A percentile compares a stretch with the other conserved stretches of the same genome.
Evolutionary conservation across 2,797 vertebrate genomes (phyloP).

Genomic region (Carapus acus): DNA sequence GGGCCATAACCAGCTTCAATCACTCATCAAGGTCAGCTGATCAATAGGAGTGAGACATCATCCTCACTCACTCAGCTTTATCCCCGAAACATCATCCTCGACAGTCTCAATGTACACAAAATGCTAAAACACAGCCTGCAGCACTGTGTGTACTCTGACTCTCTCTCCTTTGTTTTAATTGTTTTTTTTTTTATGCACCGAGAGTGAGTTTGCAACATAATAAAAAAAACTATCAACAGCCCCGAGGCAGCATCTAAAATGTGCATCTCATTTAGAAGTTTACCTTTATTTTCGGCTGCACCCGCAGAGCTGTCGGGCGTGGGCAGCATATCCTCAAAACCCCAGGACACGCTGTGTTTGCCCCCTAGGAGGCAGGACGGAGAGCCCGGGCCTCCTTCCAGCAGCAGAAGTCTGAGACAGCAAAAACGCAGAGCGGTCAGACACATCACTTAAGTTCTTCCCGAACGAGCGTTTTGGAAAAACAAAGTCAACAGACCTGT

Average conservation of each 20-base stretch:
- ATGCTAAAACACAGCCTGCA: too few species aligned
- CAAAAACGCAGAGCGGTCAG: conserved; percentile 21
- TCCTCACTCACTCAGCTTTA: conserved; percentile 11
- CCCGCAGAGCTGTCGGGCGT: conserved; percentile 88
- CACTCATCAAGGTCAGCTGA: conserved; percentile 44
- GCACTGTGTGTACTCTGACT: too few species aligned
- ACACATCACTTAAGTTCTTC: conserved; percentile 1
- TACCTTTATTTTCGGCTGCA: conserved; percentile 92
- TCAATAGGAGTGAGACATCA: conserved; percentile 31
- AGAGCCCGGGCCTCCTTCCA: conserved; percentile 96
- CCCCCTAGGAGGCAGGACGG: conserved; percentile 95
- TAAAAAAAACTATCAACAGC: too few species aligned
- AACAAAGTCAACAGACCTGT: conserved; percentile 73
- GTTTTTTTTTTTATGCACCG: too few species aligned
- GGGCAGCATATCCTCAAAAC: conserved; percentile 98
- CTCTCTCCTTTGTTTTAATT: not conserved
- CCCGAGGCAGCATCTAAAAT: conserved; percentile 5
- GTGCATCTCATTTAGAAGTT: not conserved
- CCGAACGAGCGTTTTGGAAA: not conserved
- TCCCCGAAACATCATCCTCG: conserved; percentile 14
- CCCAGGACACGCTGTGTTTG: conserved; percentile 98
- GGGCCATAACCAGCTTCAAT: conserved; percentile 28
- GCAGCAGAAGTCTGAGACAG: conserved; percentile 82
- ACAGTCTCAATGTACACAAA: conserved; percentile 16
- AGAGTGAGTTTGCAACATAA: too few species aligned